Evolutionary conservation across 2,797 vertebrate genomes (phyloP), one percentile per base, ranked within the genome.

Genomic region (Typhlichthys eigenmanni): DNA sequence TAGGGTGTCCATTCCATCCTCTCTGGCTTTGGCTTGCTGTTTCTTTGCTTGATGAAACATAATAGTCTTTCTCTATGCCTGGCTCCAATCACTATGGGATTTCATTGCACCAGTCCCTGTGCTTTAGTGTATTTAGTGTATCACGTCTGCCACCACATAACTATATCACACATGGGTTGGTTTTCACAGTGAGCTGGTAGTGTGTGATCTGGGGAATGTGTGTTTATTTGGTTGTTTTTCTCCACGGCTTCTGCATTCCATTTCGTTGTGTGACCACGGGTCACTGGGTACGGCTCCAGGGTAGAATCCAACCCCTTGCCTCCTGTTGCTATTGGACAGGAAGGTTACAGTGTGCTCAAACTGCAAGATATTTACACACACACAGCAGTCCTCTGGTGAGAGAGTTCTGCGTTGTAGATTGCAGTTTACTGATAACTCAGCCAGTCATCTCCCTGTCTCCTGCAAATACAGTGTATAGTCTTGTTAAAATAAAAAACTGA

Each of bases 201-300:
- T 55, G 54, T 46, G 60, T 24, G 38, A 69, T 24, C 59, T 67
- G 58, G 71, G 73, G 66, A 69, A 82, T 71, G 80, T 83, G 84
- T 62, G 71, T 24, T 51, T 64, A 43, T 66, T 47, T 55, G 17
- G 12, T 8, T 43, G 45, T 60, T 52, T 60, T 64, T n/a, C 69
- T 80, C 69, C 71, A 66, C 60, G 65, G 70, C 49, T 51, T 55
- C 54, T 43, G 63, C 24, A 81, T 85, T 80, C 71, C 75, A 75
- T 80, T 84, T 80, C 63, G 70, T 76, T 84, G 58, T 47, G 52
- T 60, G 7, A 55, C 58, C 47, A 65, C 7, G 81, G 82, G 71
- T 86, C 85, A 80, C 84, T 86, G 76, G 67, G n/a, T 66, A 67
- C 62, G n/a, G 62, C 62, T 72, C 63, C 47, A 63, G 48, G 24